Evolutionary conservation across 2,888 invertebrate species (phyloP).

Genomic region (Empis livida): DNA sequence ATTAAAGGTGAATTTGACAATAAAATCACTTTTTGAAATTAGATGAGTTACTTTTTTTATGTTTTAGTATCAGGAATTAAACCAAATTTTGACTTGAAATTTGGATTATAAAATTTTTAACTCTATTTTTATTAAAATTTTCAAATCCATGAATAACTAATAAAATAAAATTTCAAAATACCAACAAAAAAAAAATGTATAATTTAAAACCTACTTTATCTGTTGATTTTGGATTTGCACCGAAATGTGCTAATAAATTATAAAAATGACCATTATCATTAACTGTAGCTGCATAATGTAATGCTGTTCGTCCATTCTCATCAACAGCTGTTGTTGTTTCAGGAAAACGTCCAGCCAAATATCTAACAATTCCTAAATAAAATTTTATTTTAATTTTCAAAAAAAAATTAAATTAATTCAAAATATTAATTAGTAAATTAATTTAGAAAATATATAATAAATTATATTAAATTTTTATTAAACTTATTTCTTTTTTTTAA

Average conservation of each 20-base stretch:
- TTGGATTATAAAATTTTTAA: too few species aligned
- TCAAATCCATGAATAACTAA: too few species aligned
- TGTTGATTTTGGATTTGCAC: conserved; percentile 66
- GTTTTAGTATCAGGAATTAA: too few species aligned
- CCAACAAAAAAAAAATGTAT: too few species aligned
- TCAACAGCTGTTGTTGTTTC: conserved; percentile 73
- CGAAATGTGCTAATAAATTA: conserved; percentile 70
- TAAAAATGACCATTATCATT: conserved; percentile 81
- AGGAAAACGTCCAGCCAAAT: conserved; percentile 66
- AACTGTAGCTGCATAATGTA: conserved; percentile 77
- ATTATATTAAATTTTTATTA: not conserved
- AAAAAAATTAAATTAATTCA: too few species aligned
- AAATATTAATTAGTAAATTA: not conserved
- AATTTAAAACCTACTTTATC: conserved; percentile 57
- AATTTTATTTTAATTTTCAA: too few species aligned
- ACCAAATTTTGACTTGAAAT: too few species aligned
- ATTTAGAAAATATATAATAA: not conserved
- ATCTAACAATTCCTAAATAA: conserved; percentile 36
- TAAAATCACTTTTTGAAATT: too few species aligned
- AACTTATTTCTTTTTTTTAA: not conserved
- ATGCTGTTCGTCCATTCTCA: conserved; percentile 67
- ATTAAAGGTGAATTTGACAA: too few species aligned
- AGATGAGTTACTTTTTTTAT: too few species aligned
- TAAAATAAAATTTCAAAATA: too few species aligned
- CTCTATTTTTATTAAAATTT: too few species aligned